Conservation (phyloP, 2,888 invertebrate species). For the Antheraea assamensis region DNA sequence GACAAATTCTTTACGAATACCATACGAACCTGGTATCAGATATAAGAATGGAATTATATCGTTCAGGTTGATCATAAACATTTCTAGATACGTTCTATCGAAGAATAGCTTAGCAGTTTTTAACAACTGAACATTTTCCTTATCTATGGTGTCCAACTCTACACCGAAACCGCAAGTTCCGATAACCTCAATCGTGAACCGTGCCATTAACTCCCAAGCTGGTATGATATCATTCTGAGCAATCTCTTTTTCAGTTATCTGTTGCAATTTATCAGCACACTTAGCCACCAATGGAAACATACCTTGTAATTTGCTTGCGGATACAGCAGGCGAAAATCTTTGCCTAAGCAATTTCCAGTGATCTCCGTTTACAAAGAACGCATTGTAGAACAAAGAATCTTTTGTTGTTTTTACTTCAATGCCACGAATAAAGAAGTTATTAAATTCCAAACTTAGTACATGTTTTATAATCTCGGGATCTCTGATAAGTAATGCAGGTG, state of each 20-base stretch:
- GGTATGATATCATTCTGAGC: conserved; percentile 21
- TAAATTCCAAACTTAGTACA: conserved; percentile 43
- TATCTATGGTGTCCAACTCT: conserved; percentile 25
- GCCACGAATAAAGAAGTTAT: conserved; percentile 41
- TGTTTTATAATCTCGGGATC: conserved; percentile 47
- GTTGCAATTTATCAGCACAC: conserved; percentile 31
- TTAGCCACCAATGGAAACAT: conserved; percentile 51
- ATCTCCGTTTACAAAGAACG: conserved; percentile 49
- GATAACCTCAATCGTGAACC: conserved; percentile 45
- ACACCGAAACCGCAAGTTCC: conserved; percentile 49
- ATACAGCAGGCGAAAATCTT: conserved; percentile 43
- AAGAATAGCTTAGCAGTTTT: conserved; percentile 26
- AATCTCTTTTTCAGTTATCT: conserved; percentile 6
- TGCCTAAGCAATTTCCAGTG: conserved; percentile 34
- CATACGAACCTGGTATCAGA: conserved; percentile 9
- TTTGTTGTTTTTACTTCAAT: conserved; percentile 34
- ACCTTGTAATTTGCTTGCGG: conserved; percentile 45
- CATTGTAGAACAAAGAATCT: conserved; percentile 47
- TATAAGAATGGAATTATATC: conserved; percentile 24
- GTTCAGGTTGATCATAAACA: conserved; percentile 22
- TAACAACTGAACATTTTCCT: conserved; percentile 22
- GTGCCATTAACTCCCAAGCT: conserved; percentile 47
- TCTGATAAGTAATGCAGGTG: conserved; percentile 42
- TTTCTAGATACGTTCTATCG: conserved; percentile 21
- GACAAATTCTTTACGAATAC: conserved; percentile 25